Conservation (phyloP, 2,113 vertebrate species). For the Sinocyclocheilus grahami region DNA sequence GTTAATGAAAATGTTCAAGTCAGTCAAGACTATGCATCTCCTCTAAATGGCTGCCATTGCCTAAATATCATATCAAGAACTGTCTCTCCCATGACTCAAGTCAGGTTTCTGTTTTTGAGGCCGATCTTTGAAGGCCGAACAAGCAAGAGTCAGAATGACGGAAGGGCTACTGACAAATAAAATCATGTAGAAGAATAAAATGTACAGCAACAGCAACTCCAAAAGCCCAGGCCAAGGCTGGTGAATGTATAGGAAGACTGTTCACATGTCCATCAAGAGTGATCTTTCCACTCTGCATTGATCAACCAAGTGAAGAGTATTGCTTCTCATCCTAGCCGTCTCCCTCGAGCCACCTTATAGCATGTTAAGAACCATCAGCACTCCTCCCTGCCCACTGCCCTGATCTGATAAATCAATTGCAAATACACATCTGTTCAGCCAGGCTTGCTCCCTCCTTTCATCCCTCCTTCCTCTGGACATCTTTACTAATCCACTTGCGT, state of each 20-base stretch:
- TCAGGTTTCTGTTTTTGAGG: not conserved
- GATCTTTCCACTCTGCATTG: slow-evolving; percentile 67
- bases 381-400: slow-evolving; percentile 63
- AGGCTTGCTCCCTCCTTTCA: slow-evolving; percentile 29
- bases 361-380: slow-evolving; percentile 74
- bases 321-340: slow-evolving; percentile 60
- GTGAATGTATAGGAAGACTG: slow-evolving; percentile 52
- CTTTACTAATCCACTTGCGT: not conserved
- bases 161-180: slow-evolving; percentile 46
- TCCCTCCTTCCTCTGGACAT: not conserved
- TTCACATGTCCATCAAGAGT: slow-evolving; percentile 64
- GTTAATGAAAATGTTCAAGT: too few species aligned
- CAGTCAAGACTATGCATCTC: slow-evolving; percentile 13
- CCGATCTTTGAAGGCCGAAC: not conserved
- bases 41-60: slow-evolving; percentile 72
- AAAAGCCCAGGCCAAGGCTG: slow-evolving; percentile 63
- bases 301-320: slow-evolving; percentile 61
- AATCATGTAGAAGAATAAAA: slow-evolving; percentile 60
- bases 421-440: slow-evolving; percentile 71
- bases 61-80: slow-evolving; percentile 69
- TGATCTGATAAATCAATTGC: slow-evolving; percentile 74
- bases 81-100: slow-evolving; percentile 52
- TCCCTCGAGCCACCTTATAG: slow-evolving; percentile 70
- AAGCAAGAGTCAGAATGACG: slow-evolving; percentile 44
- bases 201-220: slow-evolving; percentile 48